phyloP scores from a whole-genome alignment of 2,113 vertebrate genomes.

The Pica pica region DNA sequence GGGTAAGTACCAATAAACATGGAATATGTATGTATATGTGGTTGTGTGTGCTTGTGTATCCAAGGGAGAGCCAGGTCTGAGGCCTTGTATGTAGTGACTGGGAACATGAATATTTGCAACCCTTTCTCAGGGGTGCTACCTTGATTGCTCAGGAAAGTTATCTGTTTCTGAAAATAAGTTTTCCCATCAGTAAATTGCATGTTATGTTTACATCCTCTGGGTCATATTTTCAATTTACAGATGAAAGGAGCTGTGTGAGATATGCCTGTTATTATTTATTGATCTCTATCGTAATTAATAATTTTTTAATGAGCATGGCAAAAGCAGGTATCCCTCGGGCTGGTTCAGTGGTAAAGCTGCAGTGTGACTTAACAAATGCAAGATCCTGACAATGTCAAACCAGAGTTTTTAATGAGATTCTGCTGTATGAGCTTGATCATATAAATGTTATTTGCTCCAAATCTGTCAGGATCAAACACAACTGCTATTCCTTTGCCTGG shows the following conservation, averaged over 20 bases:
- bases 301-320: neutral
- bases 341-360: neutral
- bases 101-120: neutral
- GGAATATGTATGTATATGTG: neutral
- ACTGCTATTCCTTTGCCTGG: neutral
- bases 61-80: neutral
- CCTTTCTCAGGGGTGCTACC: neutral
- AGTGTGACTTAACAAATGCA: neutral
- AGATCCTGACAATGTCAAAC: neutral
- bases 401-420: neutral
- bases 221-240: neutral
- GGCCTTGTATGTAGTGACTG: neutral
- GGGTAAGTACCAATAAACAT: neutral
- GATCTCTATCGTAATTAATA: neutral
- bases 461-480: neutral
- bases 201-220: neutral
- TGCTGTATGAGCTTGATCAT: neutral
- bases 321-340: neutral
- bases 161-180: neutral
- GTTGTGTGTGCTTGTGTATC: neutral
- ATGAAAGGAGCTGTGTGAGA: neutral
- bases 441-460: neutral
- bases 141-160: neutral
- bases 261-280: neutral
- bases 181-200: neutral